Conservation (phyloP, 2,797 vertebrate genomes). For the Leptatherina wallacei region DNA sequence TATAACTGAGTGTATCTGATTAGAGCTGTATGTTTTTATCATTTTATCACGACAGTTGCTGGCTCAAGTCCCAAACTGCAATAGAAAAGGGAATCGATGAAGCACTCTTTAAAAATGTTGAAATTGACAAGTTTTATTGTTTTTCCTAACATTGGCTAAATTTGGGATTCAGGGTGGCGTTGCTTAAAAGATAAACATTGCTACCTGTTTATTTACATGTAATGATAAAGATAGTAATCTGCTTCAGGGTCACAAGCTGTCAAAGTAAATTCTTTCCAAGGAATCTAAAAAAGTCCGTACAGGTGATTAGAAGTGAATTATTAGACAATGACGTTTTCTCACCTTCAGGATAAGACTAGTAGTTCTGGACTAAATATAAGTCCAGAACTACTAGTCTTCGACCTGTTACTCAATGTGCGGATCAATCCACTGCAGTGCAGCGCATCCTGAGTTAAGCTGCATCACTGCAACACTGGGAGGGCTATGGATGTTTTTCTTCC, state of each 20-base stretch:
- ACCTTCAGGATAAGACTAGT: conserved; percentile 16
- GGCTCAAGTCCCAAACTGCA: neutral
- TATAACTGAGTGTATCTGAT: neutral
- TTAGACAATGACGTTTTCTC: conserved; percentile 42
- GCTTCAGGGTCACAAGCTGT: neutral
- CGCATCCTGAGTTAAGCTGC: conserved; percentile 39
- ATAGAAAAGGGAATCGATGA: neutral
- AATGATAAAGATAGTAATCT: neutral
- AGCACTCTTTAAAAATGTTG: neutral
- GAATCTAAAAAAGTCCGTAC: conserved; percentile 49
- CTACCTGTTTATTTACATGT: neutral
- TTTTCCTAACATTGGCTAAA: neutral
- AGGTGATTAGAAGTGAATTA: conserved; percentile 51
- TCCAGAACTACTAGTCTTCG: conserved; percentile 55
- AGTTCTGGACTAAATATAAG: conserved; percentile 55
- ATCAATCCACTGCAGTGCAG: conserved; percentile 63
- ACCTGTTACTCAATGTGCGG: conserved; percentile 56
- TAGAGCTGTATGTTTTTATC: neutral
- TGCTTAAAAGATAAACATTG: neutral
- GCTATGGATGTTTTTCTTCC: conserved; percentile 19
- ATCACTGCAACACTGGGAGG: conserved; percentile 40
- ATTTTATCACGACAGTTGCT: neutral
- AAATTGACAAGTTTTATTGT: neutral
- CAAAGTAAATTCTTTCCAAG: conserved; percentile 35
- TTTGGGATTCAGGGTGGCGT: neutral